phyloP scores from a whole-genome alignment of 2,797 vertebrate genomes.

The Pseudocheirus occidentalis region DNA sequence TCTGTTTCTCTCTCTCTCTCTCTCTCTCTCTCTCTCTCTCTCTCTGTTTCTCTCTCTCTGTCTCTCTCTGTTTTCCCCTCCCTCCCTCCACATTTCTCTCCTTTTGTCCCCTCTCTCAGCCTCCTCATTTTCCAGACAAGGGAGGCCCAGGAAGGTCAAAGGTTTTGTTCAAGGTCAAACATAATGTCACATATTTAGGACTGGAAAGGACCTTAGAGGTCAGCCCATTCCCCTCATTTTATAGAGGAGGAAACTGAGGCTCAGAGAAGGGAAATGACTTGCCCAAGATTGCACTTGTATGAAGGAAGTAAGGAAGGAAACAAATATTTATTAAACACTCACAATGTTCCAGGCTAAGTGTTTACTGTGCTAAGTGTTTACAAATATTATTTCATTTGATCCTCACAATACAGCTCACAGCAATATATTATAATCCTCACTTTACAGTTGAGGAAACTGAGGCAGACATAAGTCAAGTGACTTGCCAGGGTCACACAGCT shows the following conservation, averaged over 20 bases:
- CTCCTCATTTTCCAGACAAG: not conserved
- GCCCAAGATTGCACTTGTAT: not conserved
- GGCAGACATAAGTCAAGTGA: not conserved
- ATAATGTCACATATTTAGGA: not conserved
- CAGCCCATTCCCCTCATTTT: not conserved
- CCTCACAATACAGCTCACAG: not conserved
- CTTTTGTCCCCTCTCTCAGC: not conserved
- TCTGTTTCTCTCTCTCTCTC: not conserved
- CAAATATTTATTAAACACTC: not conserved
- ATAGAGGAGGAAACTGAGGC: not conserved
- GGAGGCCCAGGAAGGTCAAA: not conserved
- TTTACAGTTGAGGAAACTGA: not conserved
- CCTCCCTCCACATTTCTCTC: too few relatives aligned
- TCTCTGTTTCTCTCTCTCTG: fast-evolving
- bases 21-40: too few relatives aligned
- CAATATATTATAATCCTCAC: not conserved
- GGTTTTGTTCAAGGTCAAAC: not conserved
- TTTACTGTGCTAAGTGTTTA: not conserved
- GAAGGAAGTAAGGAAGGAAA: not conserved
- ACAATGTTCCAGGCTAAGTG: not conserved
- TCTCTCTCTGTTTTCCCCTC: too few relatives aligned
- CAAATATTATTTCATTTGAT: not conserved
- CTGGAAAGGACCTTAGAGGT: not conserved
- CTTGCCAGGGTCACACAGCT: not conserved
- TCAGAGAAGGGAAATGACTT: not conserved